Evolutionary conservation across 64 coral and sea anemone genomes (phyloP).

Genomic region (Orbicella faveolata): DNA sequence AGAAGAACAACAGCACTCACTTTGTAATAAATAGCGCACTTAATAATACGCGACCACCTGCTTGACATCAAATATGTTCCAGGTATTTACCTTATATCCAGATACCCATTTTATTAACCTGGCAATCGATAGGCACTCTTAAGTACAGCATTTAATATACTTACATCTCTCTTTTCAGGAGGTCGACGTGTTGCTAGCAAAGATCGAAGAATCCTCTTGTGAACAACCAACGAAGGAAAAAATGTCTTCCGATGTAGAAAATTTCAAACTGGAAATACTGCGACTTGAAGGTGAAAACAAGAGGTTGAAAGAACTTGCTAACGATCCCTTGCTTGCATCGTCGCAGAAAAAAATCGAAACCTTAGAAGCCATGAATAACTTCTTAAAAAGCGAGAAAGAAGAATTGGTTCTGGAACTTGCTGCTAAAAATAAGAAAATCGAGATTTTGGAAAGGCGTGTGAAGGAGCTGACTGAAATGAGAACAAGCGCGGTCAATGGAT

Average conservation of each 20-base stretch:
- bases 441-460: constrained; percentile 28
- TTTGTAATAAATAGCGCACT: too few relatives aligned
- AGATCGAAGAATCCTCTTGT: constrained; percentile 17
- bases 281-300: constrained; percentile 45
- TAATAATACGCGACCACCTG: too few relatives aligned
- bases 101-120: too few relatives aligned
- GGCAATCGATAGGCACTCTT: not conserved
- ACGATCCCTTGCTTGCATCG: constrained; percentile 1
- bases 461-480: constrained; percentile 26
- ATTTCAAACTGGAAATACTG: constrained; percentile 38
- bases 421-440: constrained; percentile 57
- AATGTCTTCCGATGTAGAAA: constrained; percentile 16
- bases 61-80: too few relatives aligned
- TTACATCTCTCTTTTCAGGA: not conserved
- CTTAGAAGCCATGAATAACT: constrained; percentile 46
- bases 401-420: constrained; percentile 39
- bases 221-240: not conserved
- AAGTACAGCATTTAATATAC: not conserved
- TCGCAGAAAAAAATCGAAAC: constrained; percentile 47
- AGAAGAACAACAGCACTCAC: too few relatives aligned
- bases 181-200: not conserved
- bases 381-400: constrained; percentile 51
- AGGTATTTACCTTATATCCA: too few relatives aligned
- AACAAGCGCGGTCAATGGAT: constrained; percentile 5
- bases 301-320: constrained; percentile 24